Percentiles rank a stretch among this genome's conserved stretches.
Conservation (phyloP, 2,113 vertebrate genomes). For the Equus przewalskii region DNA sequence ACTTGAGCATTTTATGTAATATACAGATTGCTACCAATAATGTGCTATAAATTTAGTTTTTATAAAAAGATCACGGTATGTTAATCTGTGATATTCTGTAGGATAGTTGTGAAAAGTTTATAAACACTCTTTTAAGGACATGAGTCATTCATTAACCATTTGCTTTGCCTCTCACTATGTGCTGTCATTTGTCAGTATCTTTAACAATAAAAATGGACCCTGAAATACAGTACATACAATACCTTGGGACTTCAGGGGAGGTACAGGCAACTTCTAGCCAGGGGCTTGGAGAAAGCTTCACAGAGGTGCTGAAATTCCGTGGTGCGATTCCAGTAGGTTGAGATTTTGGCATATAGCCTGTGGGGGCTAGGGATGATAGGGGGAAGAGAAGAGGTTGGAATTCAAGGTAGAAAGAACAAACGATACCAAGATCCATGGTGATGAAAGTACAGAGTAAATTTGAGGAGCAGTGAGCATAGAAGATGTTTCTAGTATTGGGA, state of each 20-base stretch:
- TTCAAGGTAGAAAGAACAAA: background rate
- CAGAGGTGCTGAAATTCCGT: background rate
- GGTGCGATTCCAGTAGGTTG: background rate
- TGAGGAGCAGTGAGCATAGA: background rate
- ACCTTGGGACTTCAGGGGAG: background rate
- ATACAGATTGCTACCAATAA: background rate
- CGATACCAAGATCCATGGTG: background rate
- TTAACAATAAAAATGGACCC: slow-evolving; percentile 5
- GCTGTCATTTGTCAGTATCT: background rate
- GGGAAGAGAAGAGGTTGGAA: background rate
- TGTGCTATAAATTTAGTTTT: background rate
- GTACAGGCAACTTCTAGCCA: background rate
- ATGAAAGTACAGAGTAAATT: background rate
- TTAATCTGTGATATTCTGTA: slow-evolving; percentile 37
- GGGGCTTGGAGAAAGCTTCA: background rate
- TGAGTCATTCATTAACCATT: slow-evolving; percentile 31
- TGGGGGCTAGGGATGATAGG: background rate
- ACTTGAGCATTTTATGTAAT: slow-evolving; percentile 7
- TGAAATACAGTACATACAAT: background rate
- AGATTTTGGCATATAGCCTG: background rate
- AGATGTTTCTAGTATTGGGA: background rate
- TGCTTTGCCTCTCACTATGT: slow-evolving; percentile 33
- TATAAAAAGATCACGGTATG: background rate
- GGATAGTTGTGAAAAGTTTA: background rate
- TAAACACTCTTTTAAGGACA: background rate